Evolutionary conservation across 2,888 invertebrate genomes (phyloP).

Genomic region (Rhamnusium bicolor): DNA sequence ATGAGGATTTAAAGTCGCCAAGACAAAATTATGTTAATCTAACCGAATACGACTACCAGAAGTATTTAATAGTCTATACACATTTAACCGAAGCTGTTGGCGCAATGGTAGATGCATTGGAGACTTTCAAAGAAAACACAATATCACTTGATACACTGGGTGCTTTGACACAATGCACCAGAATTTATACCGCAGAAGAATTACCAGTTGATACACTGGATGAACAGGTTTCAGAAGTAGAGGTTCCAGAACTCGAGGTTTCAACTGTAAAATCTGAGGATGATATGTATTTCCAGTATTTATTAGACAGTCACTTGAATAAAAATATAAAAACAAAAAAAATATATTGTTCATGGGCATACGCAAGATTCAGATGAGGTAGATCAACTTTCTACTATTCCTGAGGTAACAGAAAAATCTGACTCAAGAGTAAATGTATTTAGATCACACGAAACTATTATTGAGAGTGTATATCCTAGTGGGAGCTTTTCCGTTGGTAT

Average conservation of each 20-base stretch:
- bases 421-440: background rate
- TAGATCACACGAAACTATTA: background rate
- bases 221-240: conserved; percentile 3
- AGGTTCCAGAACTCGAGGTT: background rate
- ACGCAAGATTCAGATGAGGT: conserved; percentile 5
- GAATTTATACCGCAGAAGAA: background rate
- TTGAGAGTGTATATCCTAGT: background rate
- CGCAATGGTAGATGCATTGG: conserved; percentile 42
- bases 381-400: background rate
- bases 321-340: conserved; percentile 34
- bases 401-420: background rate
- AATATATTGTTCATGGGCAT: conserved; percentile 39
- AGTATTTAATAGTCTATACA: conserved; percentile 47
- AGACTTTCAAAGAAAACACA: conserved; percentile 42
- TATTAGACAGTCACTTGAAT: conserved; percentile 32
- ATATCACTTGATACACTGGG: conserved; percentile 30
- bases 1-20: background rate
- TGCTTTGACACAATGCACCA: conserved; percentile 23
- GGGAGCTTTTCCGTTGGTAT: background rate
- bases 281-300: conserved; percentile 38
- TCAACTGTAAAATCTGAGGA: conserved; percentile 23
- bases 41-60: conserved; percentile 29
- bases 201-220: background rate
- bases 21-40: background rate
- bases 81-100: conserved; percentile 37